phyloP scores from a whole-genome alignment of 35 echinoderm and acorn worm species.

The Acanthaster planci region DNA sequence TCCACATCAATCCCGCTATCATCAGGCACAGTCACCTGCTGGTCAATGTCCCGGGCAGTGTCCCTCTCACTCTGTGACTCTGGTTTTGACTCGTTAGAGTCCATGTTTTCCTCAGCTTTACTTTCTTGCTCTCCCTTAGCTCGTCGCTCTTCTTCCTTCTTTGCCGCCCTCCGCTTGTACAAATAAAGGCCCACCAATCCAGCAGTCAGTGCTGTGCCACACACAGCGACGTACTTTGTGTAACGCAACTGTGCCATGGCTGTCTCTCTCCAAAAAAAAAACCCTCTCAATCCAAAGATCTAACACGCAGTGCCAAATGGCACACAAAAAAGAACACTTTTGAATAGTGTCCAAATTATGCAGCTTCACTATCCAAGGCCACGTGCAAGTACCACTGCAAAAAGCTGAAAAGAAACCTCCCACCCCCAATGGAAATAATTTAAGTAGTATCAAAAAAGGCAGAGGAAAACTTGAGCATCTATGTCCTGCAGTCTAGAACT shows the following conservation, averaged over 20 bases:
- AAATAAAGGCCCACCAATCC: constrained; percentile 69
- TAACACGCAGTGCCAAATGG: too few relatives aligned
- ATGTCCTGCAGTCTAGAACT: constrained; percentile 3
- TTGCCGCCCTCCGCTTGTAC: constrained; percentile 54
- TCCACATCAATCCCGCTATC: neutral
- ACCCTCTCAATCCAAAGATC: neutral
- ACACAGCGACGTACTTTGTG: constrained; percentile 70
- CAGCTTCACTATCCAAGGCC: too few relatives aligned
- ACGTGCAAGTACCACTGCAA: too few relatives aligned
- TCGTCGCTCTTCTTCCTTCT: constrained; percentile 6
- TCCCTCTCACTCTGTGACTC: neutral
- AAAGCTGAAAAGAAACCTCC: too few relatives aligned
- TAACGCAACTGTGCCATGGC: constrained; percentile 92
- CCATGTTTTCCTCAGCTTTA: constrained; percentile 27
- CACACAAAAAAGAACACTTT: too few relatives aligned
- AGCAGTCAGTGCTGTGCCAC: constrained; percentile 67
- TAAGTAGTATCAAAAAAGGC: neutral
- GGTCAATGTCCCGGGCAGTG: neutral
- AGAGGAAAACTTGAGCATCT: neutral
- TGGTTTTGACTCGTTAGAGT: neutral
- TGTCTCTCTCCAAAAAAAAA: neutral
- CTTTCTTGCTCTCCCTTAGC: constrained; percentile 21
- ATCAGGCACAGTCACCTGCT: neutral
- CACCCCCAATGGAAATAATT: too few relatives aligned
- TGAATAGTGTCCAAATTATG: too few relatives aligned